Percentiles rank a stretch among this genome's conserved stretches.
These are phyloP conservation scores for Distichodus sexfasciatus DNA, from an alignment of 2,797 vertebrate genomes.

Conservation along the genomic window DNA sequence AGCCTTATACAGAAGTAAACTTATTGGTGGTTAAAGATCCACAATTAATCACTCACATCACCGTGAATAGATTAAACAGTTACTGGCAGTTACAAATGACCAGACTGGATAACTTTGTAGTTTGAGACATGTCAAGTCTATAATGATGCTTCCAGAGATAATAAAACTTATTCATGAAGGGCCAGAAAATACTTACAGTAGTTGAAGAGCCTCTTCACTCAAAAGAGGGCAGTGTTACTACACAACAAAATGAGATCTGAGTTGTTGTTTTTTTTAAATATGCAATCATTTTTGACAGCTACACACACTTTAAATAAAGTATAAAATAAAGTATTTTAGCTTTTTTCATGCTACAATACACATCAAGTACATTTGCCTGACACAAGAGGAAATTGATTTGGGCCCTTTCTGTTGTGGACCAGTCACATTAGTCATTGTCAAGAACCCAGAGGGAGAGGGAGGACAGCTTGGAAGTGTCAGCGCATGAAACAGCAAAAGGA, in stretches of 20 bases:
- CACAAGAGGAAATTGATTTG: constrained; percentile 54
- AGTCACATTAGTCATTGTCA: background rate
- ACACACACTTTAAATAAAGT: background rate
- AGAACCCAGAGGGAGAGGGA: background rate
- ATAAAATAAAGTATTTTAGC: constrained; percentile 54
- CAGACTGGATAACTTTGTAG: too few relatives aligned
- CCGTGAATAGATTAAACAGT: too few relatives aligned
- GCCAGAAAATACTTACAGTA: too few relatives aligned
- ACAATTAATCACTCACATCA: too few relatives aligned
- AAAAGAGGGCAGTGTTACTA: constrained; percentile 52
- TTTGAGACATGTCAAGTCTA: too few relatives aligned
- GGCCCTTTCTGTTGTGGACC: constrained; percentile 27
- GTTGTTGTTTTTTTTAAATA: constrained; percentile 51
- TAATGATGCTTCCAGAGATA: too few relatives aligned
- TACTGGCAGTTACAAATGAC: too few relatives aligned
- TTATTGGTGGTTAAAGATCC: too few relatives aligned
- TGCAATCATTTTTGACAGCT: constrained; percentile 9
- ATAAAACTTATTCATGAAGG: too few relatives aligned
- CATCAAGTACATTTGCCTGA: constrained; percentile 60
- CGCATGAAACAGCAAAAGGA: constrained; percentile 5
- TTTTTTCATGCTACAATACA: constrained; percentile 44
- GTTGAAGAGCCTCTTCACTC: constrained; percentile 22
- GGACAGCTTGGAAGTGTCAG: background rate
- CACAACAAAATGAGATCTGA: constrained; percentile 24
- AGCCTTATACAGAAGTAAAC: too few relatives aligned